These are phyloP conservation scores for Sebastolobus altivelis DNA, from an alignment of 2,797 vertebrate genomes.

Conservation along the genomic window DNA sequence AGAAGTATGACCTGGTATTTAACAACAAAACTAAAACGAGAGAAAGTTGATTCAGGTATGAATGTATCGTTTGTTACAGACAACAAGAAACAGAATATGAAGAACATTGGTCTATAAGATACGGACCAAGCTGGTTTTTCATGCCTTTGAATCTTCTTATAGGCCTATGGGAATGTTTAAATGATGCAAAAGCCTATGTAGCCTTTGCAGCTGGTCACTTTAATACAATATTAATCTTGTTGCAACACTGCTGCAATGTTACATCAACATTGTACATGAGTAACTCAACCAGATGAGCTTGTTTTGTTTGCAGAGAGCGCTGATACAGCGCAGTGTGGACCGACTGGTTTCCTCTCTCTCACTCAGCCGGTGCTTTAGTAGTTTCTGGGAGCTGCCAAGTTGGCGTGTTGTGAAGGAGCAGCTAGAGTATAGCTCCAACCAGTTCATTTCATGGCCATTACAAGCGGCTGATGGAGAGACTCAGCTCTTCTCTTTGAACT, in stretches of 20 bases:
- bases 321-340: not conserved
- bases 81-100: not conserved
- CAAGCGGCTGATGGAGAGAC: slow-evolving; percentile 48
- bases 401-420: slow-evolving; percentile 6
- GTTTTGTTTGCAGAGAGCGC: slow-evolving; percentile 10
- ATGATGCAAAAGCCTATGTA: not conserved
- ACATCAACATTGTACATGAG: slow-evolving; percentile 29
- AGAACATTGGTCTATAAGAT: not conserved
- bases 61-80: not conserved
- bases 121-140: not conserved
- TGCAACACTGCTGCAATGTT: slow-evolving; percentile 29
- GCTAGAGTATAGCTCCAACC: slow-evolving; percentile 9
- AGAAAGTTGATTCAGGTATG: not conserved
- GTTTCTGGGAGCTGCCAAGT: slow-evolving; percentile 20
- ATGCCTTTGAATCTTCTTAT: slow-evolving; percentile 11
- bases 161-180: slow-evolving; percentile 3
- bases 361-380: not conserved
- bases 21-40: not conserved
- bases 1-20: not conserved
- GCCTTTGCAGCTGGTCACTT: not conserved
- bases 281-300: slow-evolving; percentile 14
- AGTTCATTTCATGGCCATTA: slow-evolving; percentile 77
- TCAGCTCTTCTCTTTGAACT: slow-evolving; percentile 70
- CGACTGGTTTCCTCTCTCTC: not conserved
- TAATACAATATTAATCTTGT: slow-evolving; percentile 23